Conservation (phyloP, 2,888 invertebrate genomes). For the Parthenolecanium corni region DNA sequence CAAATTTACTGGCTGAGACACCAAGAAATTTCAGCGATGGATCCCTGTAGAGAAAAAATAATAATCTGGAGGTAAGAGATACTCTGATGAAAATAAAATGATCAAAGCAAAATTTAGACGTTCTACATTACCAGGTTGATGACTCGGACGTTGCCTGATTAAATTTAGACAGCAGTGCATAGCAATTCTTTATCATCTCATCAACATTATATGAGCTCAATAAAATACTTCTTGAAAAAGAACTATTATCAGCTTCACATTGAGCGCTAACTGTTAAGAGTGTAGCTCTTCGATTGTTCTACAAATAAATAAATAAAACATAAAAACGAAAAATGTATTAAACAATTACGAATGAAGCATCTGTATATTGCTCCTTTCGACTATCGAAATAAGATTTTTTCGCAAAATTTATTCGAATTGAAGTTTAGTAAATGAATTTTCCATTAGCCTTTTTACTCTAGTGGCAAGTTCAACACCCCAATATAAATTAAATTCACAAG, state of each 20-base stretch:
- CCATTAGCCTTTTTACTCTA: too few species aligned
- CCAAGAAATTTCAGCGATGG: slow-evolving; percentile 58
- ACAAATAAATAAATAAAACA: slow-evolving; percentile 36
- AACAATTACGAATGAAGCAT: not conserved
- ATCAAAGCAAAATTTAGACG: too few species aligned
- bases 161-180: slow-evolving; percentile 11
- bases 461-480: too few species aligned
- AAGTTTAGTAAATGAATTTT: too few species aligned
- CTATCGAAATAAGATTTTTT: too few species aligned
- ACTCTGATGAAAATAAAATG: too few species aligned
- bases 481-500: too few species aligned
- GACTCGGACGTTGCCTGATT: slow-evolving; percentile 29
- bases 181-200: slow-evolving; percentile 24
- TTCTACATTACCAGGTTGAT: slow-evolving; percentile 14
- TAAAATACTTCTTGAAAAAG: slow-evolving; percentile 13
- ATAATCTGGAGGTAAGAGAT: too few species aligned
- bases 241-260: slow-evolving; percentile 15
- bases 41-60: slow-evolving; percentile 37
- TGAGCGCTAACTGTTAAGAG: slow-evolving; percentile 52
- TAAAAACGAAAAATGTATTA: not conserved
- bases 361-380: too few species aligned
- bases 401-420: too few species aligned
- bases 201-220: slow-evolving; percentile 22
- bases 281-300: slow-evolving; percentile 71
- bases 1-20: slow-evolving; percentile 69